Evolutionary conservation across 2,113 vertebrate genomes (phyloP), one percentile per base, ranked within the genome.

Genomic region (Antennarius striatus): DNA sequence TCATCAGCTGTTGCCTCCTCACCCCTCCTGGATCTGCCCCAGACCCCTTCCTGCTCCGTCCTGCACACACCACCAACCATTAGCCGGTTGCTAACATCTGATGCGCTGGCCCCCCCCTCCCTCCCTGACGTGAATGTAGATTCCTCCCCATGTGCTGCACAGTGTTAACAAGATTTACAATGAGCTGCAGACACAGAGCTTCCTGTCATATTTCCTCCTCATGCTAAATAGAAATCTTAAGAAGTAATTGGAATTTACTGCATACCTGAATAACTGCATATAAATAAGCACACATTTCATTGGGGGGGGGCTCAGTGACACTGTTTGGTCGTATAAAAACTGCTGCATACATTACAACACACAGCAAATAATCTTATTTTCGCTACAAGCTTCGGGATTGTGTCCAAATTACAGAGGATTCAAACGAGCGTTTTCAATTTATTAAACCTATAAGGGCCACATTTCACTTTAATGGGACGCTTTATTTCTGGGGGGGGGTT

Each of bases 171-270:
- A 85, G 87, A 91, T 90, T 93, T 91, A 87, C 86, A 91, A 88
- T 84, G 84, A 79, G 82, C 80, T 82, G 77, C 86, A 90, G 90
- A 92, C 86, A 89, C 86, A 90, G 77, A 63, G 84, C 82, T 80
- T 82, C 82, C 85, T 78, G 86, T 88, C 87, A 88, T 79, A 84
- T 82, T 77, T 79, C 47, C 63, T 61, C 72, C 85, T 75, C 77
- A 73, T 93, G 93, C 93, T 94, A 94, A 94, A 93, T 91, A 94
- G 90, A 94, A 93, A 93, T 93, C 92, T 93, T 92, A 93, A 93
- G 91, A 93, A 91, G 92, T 93, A 94, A 96, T 95, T 94, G 91
- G 93, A 94, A 94, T 95, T 93, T 94, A 94, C 91, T 93, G 92
- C 93, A 94, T 94, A 95, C 91, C 93, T 94, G 93, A 94, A 93